phyloP scores from a whole-genome alignment of 2,797 vertebrate species.

The Agapornis canus region DNA sequence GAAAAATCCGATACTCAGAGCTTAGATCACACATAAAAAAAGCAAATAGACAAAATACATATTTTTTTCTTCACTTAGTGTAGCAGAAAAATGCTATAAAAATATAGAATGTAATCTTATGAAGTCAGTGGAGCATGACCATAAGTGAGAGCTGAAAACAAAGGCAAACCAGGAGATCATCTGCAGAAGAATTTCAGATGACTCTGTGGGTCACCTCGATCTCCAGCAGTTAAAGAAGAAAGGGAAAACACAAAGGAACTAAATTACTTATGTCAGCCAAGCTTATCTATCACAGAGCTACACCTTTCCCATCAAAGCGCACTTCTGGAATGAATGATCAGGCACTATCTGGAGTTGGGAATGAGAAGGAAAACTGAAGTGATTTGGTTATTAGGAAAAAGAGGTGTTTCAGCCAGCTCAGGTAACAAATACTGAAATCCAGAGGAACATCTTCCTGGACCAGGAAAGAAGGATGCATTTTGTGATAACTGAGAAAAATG shows the following conservation, averaged over 20 bases:
- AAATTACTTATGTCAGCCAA: conserved; percentile 37
- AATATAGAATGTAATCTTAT: not conserved
- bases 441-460: not conserved
- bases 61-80: not conserved
- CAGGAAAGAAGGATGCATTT: not conserved
- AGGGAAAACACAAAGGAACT: not conserved
- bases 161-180: not conserved
- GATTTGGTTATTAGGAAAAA: not conserved
- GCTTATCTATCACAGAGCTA: not conserved
- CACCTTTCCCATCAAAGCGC: not conserved
- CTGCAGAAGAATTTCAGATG: conserved; percentile 1
- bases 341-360: not conserved
- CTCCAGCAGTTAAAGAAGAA: conserved; percentile 6
- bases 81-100: not conserved
- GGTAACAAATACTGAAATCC: not conserved
- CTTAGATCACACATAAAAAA: not conserved
- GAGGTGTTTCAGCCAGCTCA: not conserved
- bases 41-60: not conserved
- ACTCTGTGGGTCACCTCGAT: not conserved
- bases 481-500: not conserved
- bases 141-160: not conserved
- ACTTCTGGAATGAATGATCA: conserved; percentile 12
- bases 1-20: not conserved
- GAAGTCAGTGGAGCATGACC: not conserved
- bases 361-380: not conserved